phyloP scores from a whole-genome alignment of 2,888 invertebrate genomes.

The Eurytoma adleriae region DNA sequence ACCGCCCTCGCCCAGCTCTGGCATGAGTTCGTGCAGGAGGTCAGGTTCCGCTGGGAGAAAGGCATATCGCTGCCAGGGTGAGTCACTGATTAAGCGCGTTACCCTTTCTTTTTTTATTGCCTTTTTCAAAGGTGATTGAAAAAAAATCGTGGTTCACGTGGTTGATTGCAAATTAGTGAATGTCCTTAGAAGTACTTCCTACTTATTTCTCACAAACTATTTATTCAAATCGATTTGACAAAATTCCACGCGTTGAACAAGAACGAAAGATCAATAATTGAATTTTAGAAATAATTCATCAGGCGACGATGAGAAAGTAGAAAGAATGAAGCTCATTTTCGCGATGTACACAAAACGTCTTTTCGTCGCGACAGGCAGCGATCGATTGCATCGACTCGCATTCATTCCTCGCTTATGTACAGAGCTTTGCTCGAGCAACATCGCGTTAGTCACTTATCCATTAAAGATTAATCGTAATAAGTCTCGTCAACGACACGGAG shows the following conservation, averaged over 20 bases:
- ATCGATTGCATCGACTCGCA: conserved; percentile 32
- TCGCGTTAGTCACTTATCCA: conserved; percentile 30
- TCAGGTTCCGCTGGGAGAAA: conserved; percentile 93
- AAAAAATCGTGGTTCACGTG: too few relatives aligned
- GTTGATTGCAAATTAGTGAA: too few relatives aligned
- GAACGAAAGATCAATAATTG: too few relatives aligned
- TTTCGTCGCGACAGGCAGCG: conserved; percentile 1
- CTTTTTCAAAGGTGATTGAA: conserved; percentile 47
- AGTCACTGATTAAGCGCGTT: conserved; percentile 76
- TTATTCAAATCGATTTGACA: too few relatives aligned
- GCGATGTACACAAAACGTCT: conserved; percentile 45
- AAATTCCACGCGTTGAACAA: too few relatives aligned
- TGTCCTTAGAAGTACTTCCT: too few relatives aligned
- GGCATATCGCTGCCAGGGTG: conserved; percentile 88
- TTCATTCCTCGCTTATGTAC: conserved; percentile 30
- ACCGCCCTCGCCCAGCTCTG: conserved; percentile 91
- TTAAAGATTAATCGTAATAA: conserved; percentile 23
- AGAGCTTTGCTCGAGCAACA: conserved; percentile 3
- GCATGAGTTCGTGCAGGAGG: conserved; percentile 94
- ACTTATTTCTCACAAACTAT: too few relatives aligned
- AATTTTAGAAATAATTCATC: too few relatives aligned
- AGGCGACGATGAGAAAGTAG: too few relatives aligned
- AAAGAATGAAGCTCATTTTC: conserved; percentile 21
- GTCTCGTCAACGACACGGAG: conserved; percentile 23
- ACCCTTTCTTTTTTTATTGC: conserved; percentile 42